Evolutionary conservation across 2,888 invertebrate genomes (phyloP).

Genomic region (Lithosia quadra): DNA sequence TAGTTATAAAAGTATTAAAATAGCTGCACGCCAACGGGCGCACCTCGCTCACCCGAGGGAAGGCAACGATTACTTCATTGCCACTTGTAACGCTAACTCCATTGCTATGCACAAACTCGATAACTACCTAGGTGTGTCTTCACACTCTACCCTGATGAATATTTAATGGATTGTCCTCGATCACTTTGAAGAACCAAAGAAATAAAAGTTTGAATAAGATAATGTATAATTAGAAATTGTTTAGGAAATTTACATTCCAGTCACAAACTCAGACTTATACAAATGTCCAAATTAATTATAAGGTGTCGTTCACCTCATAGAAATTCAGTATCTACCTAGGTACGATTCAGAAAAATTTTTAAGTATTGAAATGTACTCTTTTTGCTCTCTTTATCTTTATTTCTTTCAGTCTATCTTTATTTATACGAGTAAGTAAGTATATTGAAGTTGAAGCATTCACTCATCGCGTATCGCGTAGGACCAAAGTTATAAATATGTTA

Average conservation of each 20-base stretch:
- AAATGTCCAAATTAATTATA: background rate
- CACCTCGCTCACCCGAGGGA: conserved; percentile 66
- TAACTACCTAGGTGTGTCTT: conserved; percentile 43
- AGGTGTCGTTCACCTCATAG: background rate
- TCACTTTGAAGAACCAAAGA: background rate
- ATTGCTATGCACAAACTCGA: conserved; percentile 53
- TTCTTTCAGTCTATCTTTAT: no score
- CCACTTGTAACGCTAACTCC: conserved; percentile 60
- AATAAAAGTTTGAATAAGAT: background rate
- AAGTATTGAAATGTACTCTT: no score
- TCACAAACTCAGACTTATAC: background rate
- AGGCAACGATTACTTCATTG: conserved; percentile 75
- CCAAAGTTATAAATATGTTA: no score
- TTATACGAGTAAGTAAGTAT: no score
- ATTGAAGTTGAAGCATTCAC: no score
- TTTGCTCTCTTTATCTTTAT: no score
- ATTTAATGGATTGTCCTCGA: conserved; percentile 21
- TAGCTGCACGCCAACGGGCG: conserved; percentile 49
- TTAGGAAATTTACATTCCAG: no score
- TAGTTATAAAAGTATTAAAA: conserved; percentile 45
- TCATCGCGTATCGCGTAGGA: no score
- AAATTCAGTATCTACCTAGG: no score
- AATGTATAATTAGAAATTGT: no score
- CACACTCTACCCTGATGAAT: conserved; percentile 23
- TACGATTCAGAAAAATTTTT: no score